These are phyloP conservation scores for Neolamprologus variostigma DNA, from an alignment of 2,113 vertebrate species.

Conservation along the genomic window DNA sequence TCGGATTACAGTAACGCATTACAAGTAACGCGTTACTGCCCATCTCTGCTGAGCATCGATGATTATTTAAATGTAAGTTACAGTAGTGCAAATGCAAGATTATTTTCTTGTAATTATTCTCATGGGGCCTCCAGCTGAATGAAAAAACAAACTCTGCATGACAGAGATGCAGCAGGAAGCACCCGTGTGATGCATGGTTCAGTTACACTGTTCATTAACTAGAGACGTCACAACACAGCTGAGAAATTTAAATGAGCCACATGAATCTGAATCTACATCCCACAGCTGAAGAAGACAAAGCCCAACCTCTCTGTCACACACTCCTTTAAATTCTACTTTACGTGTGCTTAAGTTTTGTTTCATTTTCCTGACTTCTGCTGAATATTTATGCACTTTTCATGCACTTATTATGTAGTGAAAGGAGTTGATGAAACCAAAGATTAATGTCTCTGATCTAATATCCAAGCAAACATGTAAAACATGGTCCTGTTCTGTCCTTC, in stretches of 20 bases:
- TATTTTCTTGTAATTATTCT: background rate
- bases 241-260: background rate
- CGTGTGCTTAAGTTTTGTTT: background rate
- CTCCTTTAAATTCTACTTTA: background rate
- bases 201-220: background rate
- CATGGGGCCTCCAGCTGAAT: background rate
- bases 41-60: background rate
- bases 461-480: background rate
- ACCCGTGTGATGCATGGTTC: background rate
- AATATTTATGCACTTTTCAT: background rate
- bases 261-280: background rate
- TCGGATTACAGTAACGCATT: rapidly evolving
- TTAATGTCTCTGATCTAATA: background rate
- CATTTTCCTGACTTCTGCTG: background rate
- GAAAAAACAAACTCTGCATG: background rate
- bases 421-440: background rate
- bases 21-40: rapidly evolving
- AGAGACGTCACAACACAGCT: background rate
- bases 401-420: background rate
- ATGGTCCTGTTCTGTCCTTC: background rate
- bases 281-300: background rate
- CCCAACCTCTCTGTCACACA: background rate
- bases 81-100: background rate
- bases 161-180: background rate
- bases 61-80: background rate